Base-by-base conservation (phyloP, 2,113 vertebrate genomes). In the Tretioscincus oriximinensis region DNA sequence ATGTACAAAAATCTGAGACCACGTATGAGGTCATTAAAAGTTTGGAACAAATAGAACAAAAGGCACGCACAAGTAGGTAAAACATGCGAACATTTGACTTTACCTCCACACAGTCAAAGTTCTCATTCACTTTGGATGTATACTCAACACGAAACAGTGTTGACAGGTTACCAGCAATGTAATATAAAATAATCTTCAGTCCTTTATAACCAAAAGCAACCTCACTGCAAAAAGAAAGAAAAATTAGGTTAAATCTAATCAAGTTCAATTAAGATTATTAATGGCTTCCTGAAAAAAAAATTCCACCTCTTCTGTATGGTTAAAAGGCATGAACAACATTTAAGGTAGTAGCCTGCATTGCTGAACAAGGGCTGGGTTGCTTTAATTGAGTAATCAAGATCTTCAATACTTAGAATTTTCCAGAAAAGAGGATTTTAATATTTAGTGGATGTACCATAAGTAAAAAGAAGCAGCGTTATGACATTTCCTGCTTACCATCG, bases 151-250 rank as follows among this genome's bases (percentile, higher is more conserved):
- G 97, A 90, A 99, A 98, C 88, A 99, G 95, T 0, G 97, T 98
- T 84, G 96, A 97, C 73, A 99, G 93, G 93, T 97, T 99, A 66
- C 98, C 98, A 84, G 98, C 97, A 0, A 95, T 96, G 81, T 98
- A 98, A 91, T 97, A 99, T 81, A 99, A 93, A 77, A 99, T 95
- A 77, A 99, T 98, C 94, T 98, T 97, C 90, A 99, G 95, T 63
- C 98, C 98, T 88, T 99, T 98, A 93, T 99, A 99, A 91, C 98
- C 98, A 95, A 99, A 99, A 31, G 97, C 98, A 84, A 98, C 96
- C 93, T 99, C 98, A 88, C 98, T 99, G 90, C 68, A 91, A 76
- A 81, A 41, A 82, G 45, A 54, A 77, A 72, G 68, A 89, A 82
- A 79, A 88, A 31, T 7, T 65, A 47, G 28, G 14, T 82, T 61